Evolutionary conservation across 2,113 vertebrate genomes (phyloP).

Genomic region (Erinaceus europaeus): DNA sequence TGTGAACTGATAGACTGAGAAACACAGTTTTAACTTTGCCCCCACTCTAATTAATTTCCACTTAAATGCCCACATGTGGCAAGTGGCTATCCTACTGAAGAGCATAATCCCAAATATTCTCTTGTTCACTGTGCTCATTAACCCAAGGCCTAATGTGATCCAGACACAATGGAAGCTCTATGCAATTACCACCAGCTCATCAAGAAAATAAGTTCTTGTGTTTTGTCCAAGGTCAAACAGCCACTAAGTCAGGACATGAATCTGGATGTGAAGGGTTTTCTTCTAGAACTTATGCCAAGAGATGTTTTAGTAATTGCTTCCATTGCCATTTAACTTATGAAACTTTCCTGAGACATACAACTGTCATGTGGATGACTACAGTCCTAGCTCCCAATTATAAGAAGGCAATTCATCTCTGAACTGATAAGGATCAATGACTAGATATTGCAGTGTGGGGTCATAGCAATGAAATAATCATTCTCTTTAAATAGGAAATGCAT

Average conservation of each 20-base stretch:
- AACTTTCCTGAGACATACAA: neutral
- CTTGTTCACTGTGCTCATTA: neutral
- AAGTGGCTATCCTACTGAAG: neutral
- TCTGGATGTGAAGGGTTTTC: neutral
- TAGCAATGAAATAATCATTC: conserved; percentile 45
- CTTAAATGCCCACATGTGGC: neutral
- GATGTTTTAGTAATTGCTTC: neutral
- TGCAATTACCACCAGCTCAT: neutral
- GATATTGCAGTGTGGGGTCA: conserved; percentile 15
- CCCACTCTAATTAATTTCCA: neutral
- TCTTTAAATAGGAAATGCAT: too few relatives aligned
- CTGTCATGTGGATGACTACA: neutral
- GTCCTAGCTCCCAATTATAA: neutral
- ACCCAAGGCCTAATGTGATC: neutral
- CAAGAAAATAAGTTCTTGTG: neutral
- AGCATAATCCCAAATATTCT: neutral
- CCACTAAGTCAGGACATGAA: neutral
- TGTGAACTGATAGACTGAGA: neutral
- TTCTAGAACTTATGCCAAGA: neutral
- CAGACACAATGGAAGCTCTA: neutral
- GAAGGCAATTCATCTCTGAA: conserved; percentile 37
- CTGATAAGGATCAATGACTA: conserved; percentile 31
- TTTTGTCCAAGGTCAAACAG: neutral
- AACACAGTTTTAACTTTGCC: neutral
- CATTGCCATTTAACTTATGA: neutral